These are phyloP conservation scores for Rhopalosiphum maidis DNA, from an alignment of 1,140 invertebrate species.

Conservation along the genomic window DNA sequence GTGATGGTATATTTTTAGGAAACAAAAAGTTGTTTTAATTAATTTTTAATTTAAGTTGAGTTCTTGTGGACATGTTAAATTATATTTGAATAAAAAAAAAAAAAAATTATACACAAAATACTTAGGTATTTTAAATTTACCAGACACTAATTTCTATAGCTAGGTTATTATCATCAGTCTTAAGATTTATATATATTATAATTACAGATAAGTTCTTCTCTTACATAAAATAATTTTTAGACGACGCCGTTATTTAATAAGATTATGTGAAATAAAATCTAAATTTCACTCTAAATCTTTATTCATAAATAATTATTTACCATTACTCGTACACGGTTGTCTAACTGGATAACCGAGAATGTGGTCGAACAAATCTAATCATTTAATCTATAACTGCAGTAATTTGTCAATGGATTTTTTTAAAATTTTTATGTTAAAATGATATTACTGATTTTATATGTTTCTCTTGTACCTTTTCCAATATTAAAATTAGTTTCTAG, in stretches of 20 bases:
- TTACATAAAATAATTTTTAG: not conserved
- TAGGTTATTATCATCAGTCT: not conserved
- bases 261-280: not conserved
- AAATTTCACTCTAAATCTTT: not conserved
- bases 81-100: not conserved
- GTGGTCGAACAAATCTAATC: not conserved
- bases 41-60: not conserved
- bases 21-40: slow-evolving; percentile 38
- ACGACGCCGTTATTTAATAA: not conserved
- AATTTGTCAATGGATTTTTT: not conserved
- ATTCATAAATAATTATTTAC: not conserved
- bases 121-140: not conserved
- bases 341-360: not conserved
- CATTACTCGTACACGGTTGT: not conserved
- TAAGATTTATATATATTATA: not conserved
- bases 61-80: not conserved
- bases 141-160: not conserved
- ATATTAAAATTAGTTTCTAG: not conserved
- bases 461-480: not conserved
- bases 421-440: not conserved
- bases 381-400: not conserved
- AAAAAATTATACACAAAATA: not conserved
- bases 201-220: not conserved
- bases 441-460: not conserved
- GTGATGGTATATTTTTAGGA: not conserved